Evolutionary conservation across 2,113 vertebrate genomes (phyloP).

Genomic region (Campylorhamphus procurvoides): DNA sequence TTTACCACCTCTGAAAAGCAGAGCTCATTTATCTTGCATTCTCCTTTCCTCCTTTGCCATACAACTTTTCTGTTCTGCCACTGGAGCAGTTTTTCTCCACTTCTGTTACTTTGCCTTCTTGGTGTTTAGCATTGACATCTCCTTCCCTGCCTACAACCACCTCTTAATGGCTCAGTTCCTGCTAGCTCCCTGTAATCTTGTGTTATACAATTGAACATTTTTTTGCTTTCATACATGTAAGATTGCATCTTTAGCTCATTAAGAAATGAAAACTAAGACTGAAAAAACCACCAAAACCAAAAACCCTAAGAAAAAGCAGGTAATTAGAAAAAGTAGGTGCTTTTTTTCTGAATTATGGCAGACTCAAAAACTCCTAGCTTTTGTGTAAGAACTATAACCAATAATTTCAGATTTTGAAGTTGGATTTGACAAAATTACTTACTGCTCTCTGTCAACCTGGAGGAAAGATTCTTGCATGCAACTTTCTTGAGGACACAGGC

Average conservation of each 20-base stretch:
- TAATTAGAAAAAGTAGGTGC: not conserved
- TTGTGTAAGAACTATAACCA: not conserved
- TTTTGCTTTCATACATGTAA: not conserved
- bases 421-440: not conserved
- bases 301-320: not conserved
- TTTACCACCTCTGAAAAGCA: not conserved
- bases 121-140: not conserved
- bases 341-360: not conserved
- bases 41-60: not conserved
- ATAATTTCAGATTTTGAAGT: not conserved
- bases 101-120: not conserved
- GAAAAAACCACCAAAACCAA: not conserved
- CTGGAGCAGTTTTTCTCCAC: not conserved
- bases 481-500: not conserved
- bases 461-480: not conserved
- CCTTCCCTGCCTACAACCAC: not conserved
- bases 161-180: not conserved
- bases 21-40: not conserved
- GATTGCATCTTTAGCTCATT: conserved; percentile 19
- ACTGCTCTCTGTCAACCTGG: not conserved
- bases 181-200: not conserved
- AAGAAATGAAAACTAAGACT: not conserved
- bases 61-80: not conserved
- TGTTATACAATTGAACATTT: not conserved
- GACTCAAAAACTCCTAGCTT: not conserved